Evolutionary conservation across 2,113 vertebrate species (phyloP).

Genomic region (Tapirus terrestris): DNA sequence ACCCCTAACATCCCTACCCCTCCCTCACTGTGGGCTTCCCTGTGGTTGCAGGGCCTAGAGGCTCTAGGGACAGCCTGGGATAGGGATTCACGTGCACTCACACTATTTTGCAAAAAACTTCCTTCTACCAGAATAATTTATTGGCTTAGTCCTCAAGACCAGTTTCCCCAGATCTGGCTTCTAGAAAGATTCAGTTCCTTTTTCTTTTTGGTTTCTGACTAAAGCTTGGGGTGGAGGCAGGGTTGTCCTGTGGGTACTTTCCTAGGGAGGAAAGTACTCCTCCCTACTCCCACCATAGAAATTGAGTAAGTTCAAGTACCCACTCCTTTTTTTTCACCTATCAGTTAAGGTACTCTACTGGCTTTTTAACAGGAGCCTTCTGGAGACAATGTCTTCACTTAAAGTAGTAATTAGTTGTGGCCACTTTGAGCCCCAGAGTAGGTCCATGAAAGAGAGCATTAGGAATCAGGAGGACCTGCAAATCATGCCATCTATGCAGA

Average conservation of each 20-base stretch:
- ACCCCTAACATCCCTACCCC: neutral
- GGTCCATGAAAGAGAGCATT: neutral
- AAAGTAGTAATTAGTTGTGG: slow-evolving; percentile 11
- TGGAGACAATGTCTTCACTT: neutral
- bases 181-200: slow-evolving; percentile 36
- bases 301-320: neutral
- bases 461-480: neutral
- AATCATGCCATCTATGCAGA: neutral
- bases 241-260: neutral
- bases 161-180: slow-evolving; percentile 39
- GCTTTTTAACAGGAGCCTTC: neutral
- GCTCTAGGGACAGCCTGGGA: neutral
- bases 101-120: slow-evolving; percentile 37
- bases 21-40: neutral
- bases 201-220: slow-evolving; percentile 48
- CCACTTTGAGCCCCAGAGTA: neutral
- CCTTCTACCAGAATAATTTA: slow-evolving; percentile 51
- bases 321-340: neutral
- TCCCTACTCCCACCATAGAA: neutral
- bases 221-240: neutral
- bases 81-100: neutral
- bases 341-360: neutral
- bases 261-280: neutral
- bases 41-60: neutral
- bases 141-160: neutral